Base-by-base conservation (phyloP, 1,140 invertebrate genomes). In the Cotesia glomerata region DNA sequence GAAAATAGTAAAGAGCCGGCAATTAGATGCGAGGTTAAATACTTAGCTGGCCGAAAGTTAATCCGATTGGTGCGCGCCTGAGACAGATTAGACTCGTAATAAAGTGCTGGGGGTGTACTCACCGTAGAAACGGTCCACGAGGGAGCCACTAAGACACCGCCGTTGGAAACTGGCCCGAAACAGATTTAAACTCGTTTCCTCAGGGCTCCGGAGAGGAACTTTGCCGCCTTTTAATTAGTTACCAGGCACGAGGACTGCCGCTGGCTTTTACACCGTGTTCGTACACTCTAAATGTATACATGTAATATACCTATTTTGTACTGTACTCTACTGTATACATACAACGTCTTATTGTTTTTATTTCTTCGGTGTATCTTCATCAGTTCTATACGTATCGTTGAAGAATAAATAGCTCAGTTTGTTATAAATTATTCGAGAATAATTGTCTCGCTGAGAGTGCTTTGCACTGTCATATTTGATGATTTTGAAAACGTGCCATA, bases 121-220 rank as follows among this genome's bases (percentile, higher is more conserved):
- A 80, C 80, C 18, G 51, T 79, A 80, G 82, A 81, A 86, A 87
- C 83, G 82, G 81, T 84, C 81, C 80, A 83, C 84, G 77, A 81
- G 86, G 86, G 85, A 87, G 83, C 81, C 83, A 85, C 85, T 85
- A 87, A 86, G 84, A 81, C 79, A 84, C 80, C 80, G 80, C 77
- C 74, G 78, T 80, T 79, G 79, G 81, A 85, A 84, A 84, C 81
- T 80, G 81, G 81, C 79, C 78, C 81, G 85, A 86, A 86, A 86
- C 84, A 86, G 85, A 87, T 87, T 86, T 87, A 86, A 87, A 86
- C 85, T 87, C 83, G 84, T 81, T 83, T 82, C 80, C 84, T 84
- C 80, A 61, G 78, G 77, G 77, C 78, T 75, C 76, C 16, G 14
- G 49, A 67, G 65, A 72, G 54, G 39, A 85, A 85, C 71, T 85